These are phyloP conservation scores for Pseudomyrmex flavicornis DNA, from an alignment of 1,140 invertebrate genomes.

Conservation along the genomic window DNA sequence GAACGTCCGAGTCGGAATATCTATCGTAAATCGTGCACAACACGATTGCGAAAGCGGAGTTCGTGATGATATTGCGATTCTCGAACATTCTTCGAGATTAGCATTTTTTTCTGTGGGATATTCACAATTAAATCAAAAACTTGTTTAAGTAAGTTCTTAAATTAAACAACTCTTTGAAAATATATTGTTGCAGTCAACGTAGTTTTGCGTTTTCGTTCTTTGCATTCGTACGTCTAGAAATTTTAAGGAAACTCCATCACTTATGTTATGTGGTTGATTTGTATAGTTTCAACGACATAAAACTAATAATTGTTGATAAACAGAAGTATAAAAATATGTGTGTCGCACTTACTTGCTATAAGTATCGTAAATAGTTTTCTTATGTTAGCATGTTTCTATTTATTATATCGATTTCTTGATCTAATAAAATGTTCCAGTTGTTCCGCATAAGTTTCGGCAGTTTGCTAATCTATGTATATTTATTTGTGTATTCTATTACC, in stretches of 20 bases:
- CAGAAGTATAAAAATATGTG: neutral
- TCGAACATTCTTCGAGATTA: neutral
- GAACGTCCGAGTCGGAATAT: neutral
- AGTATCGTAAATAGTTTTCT: neutral
- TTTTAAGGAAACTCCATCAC: neutral
- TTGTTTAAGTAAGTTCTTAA: neutral
- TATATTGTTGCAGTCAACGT: too few species aligned
- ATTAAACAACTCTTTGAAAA: too few species aligned
- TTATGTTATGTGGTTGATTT: too few species aligned
- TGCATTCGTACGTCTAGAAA: neutral
- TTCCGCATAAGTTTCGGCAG: constrained; percentile 8
- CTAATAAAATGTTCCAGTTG: constrained; percentile 13
- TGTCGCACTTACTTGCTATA: constrained; percentile 15
- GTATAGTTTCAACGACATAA: too few species aligned
- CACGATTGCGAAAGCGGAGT: neutral
- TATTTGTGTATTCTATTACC: neutral
- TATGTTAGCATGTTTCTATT: neutral
- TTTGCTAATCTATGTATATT: neutral
- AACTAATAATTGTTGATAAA: too few species aligned
- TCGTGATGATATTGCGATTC: neutral
- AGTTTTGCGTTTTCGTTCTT: too few species aligned
- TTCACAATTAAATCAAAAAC: neutral
- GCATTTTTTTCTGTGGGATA: neutral
- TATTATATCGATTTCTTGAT: constrained; percentile 22
- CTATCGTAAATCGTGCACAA: neutral